phyloP scores from a whole-genome alignment of 2,888 invertebrate species.

The Melikaiella ostensackeni region DNA sequence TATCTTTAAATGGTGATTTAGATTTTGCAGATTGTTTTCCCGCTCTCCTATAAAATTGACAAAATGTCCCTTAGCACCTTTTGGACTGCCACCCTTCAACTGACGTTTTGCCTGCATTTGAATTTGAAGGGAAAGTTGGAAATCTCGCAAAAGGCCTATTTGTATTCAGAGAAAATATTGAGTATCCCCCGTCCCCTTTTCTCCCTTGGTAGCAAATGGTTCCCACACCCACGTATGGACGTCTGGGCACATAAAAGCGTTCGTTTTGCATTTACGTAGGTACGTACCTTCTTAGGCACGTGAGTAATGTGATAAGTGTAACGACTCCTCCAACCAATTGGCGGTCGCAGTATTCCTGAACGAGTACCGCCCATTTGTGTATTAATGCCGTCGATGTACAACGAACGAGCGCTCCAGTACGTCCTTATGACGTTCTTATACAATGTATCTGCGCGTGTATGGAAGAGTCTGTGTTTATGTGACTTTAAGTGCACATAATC shows the following conservation, averaged over 20 bases:
- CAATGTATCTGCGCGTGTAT: constrained; percentile 20
- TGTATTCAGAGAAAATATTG: neutral
- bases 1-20: no score
- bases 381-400: constrained; percentile 60
- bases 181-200: neutral
- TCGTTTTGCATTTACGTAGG: neutral
- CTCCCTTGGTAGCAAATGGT: neutral
- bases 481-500: constrained; percentile 12
- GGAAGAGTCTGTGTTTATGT: constrained; percentile 19
- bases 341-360: constrained; percentile 62
- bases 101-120: no score
- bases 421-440: constrained; percentile 15
- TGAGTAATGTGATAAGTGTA: constrained; percentile 72
- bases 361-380: constrained; percentile 71
- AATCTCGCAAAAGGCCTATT: neutral
- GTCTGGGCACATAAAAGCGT: constrained; percentile 8
- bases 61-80: no score
- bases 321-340: constrained; percentile 73
- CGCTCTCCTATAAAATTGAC: no score
- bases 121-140: neutral
- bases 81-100: no score
- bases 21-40: no score
- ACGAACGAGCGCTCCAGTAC: constrained; percentile 42
- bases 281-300: constrained; percentile 45
- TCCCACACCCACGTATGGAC: neutral